phyloP scores from a whole-genome alignment of 2,113 vertebrate genomes.

The Asarcornis scutulata region DNA sequence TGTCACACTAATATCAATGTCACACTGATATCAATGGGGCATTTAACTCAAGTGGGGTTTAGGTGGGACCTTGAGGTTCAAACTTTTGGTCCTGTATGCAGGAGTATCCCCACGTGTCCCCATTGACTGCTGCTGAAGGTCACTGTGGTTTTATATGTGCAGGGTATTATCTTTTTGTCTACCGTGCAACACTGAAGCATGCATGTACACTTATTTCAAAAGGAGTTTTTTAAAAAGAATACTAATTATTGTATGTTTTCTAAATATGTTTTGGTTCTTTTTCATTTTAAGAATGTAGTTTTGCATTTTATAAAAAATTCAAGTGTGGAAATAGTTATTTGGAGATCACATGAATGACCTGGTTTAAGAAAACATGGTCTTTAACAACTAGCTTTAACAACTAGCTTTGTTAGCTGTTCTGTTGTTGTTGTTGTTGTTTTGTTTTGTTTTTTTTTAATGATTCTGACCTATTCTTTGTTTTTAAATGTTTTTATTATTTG shows the following conservation, averaged over 20 bases:
- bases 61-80: neutral
- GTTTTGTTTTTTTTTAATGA: too few relatives aligned
- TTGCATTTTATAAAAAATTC: neutral
- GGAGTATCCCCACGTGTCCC: accelerated
- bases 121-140: neutral
- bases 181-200: neutral
- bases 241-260: neutral
- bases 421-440: too few relatives aligned
- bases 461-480: too few relatives aligned
- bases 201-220: neutral
- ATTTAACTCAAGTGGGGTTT: neutral
- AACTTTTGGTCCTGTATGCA: neutral
- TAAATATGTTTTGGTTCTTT: neutral
- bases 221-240: neutral
- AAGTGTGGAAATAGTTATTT: neutral
- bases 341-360: neutral
- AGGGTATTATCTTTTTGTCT: neutral
- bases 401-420: neutral
- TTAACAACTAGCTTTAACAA: neutral
- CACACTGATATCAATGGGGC: neutral
- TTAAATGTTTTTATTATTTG: too few relatives aligned
- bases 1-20: neutral
- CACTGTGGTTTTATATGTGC: neutral
- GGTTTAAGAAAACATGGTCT: neutral
- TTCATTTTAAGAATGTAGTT: neutral